phyloP scores from a whole-genome alignment of 2,113 vertebrate genomes.

The Pluvialis apricaria region DNA sequence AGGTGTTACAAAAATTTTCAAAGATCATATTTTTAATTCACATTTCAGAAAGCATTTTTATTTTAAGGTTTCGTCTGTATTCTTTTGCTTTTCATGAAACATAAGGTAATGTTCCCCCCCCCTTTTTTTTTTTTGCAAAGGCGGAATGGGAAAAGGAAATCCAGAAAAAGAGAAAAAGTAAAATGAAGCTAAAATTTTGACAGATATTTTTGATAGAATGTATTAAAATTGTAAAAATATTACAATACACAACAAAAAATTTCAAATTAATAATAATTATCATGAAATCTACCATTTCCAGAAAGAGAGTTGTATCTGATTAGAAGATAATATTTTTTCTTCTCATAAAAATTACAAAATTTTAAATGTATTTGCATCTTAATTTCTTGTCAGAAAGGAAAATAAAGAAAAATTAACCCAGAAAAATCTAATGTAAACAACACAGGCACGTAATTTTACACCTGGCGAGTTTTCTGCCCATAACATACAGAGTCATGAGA shows the following conservation, averaged over 20 bases:
- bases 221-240: background rate
- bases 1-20: background rate
- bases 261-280: background rate
- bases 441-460: background rate
- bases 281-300: background rate
- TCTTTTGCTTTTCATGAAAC: background rate
- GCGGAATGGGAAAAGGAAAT: background rate
- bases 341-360: background rate
- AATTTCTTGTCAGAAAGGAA: background rate
- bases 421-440: background rate
- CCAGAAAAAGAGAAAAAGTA: background rate
- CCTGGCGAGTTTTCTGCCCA: background rate
- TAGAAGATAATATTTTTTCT: background rate
- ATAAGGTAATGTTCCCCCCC: accelerated
- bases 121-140: accelerated
- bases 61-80: background rate
- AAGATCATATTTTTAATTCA: background rate
- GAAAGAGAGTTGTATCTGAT: background rate
- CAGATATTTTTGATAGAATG: background rate
- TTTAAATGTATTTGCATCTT: background rate
- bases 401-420: background rate
- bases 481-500: background rate
- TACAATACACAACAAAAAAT: accelerated
- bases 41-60: background rate
- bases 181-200: background rate